Conservation (phyloP, 2,888 invertebrate species). For the Apamea sordens region DNA sequence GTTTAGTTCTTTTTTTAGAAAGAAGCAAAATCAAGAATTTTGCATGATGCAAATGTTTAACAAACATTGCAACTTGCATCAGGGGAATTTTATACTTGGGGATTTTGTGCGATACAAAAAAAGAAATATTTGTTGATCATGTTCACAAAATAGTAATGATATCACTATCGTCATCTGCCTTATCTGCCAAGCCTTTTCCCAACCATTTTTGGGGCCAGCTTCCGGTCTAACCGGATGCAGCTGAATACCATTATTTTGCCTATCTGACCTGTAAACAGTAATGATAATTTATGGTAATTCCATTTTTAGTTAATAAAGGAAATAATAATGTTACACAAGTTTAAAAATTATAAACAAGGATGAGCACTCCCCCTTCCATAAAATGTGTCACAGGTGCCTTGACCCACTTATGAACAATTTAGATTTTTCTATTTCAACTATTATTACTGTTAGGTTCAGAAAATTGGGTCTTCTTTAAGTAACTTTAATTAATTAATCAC, state of each 20-base stretch:
- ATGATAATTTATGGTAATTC: not conserved
- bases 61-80: not conserved
- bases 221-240: not conserved
- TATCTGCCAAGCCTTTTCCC: too few species aligned
- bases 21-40: not conserved
- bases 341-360: not conserved
- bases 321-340: not conserved
- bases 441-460: not conserved
- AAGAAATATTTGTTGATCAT: too few species aligned
- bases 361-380: not conserved
- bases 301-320: not conserved
- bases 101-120: not conserved
- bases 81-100: not conserved
- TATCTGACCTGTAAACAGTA: not conserved
- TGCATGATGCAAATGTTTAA: not conserved
- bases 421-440: not conserved
- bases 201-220: not conserved
- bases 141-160: not conserved
- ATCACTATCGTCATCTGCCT: not conserved
- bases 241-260: not conserved
- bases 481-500: not conserved
- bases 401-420: not conserved
- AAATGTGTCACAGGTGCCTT: constrained; percentile 9
- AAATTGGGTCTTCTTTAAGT: not conserved
- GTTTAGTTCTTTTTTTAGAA: constrained; percentile 19